Evolutionary conservation across 2,797 vertebrate species (phyloP).

Genomic region (Helicolenus hilgendorfi): DNA sequence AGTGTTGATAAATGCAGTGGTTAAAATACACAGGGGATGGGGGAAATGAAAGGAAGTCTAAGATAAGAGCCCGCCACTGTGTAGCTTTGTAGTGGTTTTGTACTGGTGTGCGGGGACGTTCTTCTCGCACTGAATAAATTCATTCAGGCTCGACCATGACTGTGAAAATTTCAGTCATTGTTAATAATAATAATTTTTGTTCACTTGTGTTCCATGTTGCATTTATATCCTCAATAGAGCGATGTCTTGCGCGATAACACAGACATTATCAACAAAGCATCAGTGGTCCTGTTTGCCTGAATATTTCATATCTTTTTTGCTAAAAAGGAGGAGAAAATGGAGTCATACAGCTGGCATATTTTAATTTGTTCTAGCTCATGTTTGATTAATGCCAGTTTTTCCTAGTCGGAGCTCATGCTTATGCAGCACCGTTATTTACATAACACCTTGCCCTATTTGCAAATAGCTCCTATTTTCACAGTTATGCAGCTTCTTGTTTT

Average conservation of each 20-base stretch:
- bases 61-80: slow-evolving; percentile 69
- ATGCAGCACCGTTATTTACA: slow-evolving; percentile 80
- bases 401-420: slow-evolving; percentile 76
- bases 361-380: slow-evolving; percentile 85
- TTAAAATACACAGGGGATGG: slow-evolving; percentile 54
- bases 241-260: slow-evolving; percentile 67
- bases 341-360: slow-evolving; percentile 78
- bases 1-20: slow-evolving; percentile 61
- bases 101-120: slow-evolving; percentile 44
- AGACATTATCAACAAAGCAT: slow-evolving; percentile 72
- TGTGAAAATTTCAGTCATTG: slow-evolving; percentile 65
- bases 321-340: slow-evolving; percentile 63
- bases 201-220: slow-evolving; percentile 60
- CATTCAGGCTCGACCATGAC: slow-evolving; percentile 48
- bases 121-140: slow-evolving; percentile 69
- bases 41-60: slow-evolving; percentile 51
- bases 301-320: slow-evolving; percentile 56
- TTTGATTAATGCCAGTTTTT: slow-evolving; percentile 85
- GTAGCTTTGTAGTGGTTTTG: slow-evolving; percentile 55
- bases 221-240: slow-evolving; percentile 65
- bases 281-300: slow-evolving; percentile 59
- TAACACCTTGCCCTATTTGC: slow-evolving; percentile 79
- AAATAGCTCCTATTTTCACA: slow-evolving; percentile 75
- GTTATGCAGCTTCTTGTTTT: slow-evolving; percentile 60
- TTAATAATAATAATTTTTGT: slow-evolving; percentile 76